Conservation (phyloP, 2,113 vertebrate species). For the Stictonetta naevosa region DNA sequence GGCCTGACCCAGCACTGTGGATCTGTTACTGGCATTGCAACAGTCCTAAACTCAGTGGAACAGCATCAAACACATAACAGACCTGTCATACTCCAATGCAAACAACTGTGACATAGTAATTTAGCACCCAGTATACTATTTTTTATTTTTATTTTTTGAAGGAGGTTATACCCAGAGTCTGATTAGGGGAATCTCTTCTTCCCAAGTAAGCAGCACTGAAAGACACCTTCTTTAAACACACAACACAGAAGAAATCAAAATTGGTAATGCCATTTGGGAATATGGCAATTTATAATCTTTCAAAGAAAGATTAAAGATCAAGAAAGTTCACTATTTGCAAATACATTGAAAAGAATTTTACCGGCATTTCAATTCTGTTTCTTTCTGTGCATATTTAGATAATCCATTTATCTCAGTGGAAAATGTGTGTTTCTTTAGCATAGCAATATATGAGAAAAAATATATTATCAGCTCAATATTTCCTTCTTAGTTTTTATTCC, state of each 20-base stretch:
- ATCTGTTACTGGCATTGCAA: background rate
- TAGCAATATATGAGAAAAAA: background rate
- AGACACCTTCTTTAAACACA: background rate
- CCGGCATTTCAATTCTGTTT: background rate
- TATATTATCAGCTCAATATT: background rate
- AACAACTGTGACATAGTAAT: background rate
- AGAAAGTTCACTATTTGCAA: background rate
- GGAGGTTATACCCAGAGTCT: background rate
- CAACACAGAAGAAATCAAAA: background rate
- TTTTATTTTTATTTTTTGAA: background rate
- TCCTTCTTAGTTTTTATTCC: background rate
- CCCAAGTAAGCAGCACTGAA: background rate
- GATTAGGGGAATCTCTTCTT: background rate
- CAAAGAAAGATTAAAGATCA: background rate
- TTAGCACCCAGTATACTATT: background rate
- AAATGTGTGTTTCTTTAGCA: background rate
- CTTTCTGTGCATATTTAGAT: background rate
- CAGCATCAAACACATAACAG: background rate
- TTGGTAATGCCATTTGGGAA: background rate
- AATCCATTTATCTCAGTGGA: background rate
- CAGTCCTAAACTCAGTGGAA: background rate
- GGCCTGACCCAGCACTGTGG: background rate
- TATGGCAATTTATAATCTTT: background rate
- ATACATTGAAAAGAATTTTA: background rate
- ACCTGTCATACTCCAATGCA: background rate